These are phyloP conservation scores for Agonopterix alstromeriana DNA, from an alignment of 2,888 invertebrate genomes.

Conservation along the genomic window DNA sequence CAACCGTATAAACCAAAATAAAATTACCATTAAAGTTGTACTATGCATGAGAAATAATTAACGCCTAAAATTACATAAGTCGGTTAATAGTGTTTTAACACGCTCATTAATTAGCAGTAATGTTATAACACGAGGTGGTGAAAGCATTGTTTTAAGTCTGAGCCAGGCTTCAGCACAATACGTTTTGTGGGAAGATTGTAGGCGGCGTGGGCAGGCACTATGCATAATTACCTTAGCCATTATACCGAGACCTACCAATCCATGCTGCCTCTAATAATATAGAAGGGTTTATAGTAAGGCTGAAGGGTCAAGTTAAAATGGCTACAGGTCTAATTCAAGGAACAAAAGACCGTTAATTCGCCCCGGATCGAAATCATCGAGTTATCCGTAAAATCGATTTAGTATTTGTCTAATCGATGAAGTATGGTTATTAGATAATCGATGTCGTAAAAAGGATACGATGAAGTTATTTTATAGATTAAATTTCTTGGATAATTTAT, in stretches of 20 bases:
- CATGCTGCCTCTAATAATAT: not conserved
- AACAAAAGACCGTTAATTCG: conserved; percentile 40
- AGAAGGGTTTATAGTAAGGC: not conserved
- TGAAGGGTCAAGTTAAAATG: conserved; percentile 18
- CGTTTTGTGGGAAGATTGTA: conserved; percentile 44
- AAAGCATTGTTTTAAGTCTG: conserved; percentile 55
- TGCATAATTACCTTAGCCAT: conserved; percentile 42
- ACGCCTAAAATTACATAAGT: conserved; percentile 10
- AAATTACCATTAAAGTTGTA: not conserved
- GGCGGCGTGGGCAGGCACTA: conserved; percentile 40
- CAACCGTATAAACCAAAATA: no score
- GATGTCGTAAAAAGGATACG: not conserved
- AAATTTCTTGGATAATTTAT: no score
- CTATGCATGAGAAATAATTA: not conserved
- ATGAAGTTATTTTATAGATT: no score
- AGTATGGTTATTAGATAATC: not conserved
- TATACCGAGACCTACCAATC: conserved; percentile 18
- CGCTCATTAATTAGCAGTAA: conserved; percentile 59
- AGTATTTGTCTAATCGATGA: conserved; percentile 13
- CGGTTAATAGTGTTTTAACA: conserved; percentile 11
- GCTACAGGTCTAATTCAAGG: conserved; percentile 16
- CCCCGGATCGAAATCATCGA: conserved; percentile 32
- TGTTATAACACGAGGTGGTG: conserved; percentile 40
- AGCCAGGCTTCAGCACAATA: conserved; percentile 25
- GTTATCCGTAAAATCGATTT: conserved; percentile 38